Percentiles rank a stretch among this genome's conserved stretches.
These are phyloP conservation scores for Agrilus cyanescens DNA, from an alignment of 2,888 invertebrate species.

Conservation along the genomic window DNA sequence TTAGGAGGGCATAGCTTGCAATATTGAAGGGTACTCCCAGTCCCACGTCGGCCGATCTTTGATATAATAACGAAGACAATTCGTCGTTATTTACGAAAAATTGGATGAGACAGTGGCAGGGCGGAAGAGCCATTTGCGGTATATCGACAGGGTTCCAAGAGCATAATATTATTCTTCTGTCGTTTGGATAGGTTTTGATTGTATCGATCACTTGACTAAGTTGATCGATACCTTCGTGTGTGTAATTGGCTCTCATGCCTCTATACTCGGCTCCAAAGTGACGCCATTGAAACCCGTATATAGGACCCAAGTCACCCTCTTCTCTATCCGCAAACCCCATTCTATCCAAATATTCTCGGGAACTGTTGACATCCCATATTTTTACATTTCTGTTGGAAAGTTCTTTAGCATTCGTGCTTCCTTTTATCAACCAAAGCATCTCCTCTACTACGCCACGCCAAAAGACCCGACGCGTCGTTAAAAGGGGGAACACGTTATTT, in stretches of 20 bases:
- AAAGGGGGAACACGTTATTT: slow-evolving; percentile 62
- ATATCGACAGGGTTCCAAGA: slow-evolving; percentile 91
- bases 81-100: slow-evolving; percentile 79
- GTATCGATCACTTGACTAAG: slow-evolving; percentile 66
- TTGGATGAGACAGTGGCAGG: slow-evolving; percentile 89
- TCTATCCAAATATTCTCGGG: slow-evolving; percentile 72
- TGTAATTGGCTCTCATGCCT: slow-evolving; percentile 70
- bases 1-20: slow-evolving; percentile 86
- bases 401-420: slow-evolving; percentile 77
- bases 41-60: slow-evolving; percentile 94
- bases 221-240: slow-evolving; percentile 75
- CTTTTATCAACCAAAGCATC: slow-evolving; percentile 86
- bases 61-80: slow-evolving; percentile 84
- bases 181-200: slow-evolving; percentile 68
- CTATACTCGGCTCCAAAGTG: slow-evolving; percentile 87
- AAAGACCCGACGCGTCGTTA: slow-evolving; percentile 91
- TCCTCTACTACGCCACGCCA: slow-evolving; percentile 86
- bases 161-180: slow-evolving; percentile 81
- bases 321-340: slow-evolving; percentile 70
- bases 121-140: slow-evolving; percentile 85
- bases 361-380: slow-evolving; percentile 95
- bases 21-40: slow-evolving; percentile 96
- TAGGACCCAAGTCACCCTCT: slow-evolving; percentile 90
- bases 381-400: slow-evolving; percentile 67
- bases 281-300: slow-evolving; percentile 98